phyloP scores from a whole-genome alignment of 2,797 vertebrate genomes.

The Onychomys arenicola region DNA sequence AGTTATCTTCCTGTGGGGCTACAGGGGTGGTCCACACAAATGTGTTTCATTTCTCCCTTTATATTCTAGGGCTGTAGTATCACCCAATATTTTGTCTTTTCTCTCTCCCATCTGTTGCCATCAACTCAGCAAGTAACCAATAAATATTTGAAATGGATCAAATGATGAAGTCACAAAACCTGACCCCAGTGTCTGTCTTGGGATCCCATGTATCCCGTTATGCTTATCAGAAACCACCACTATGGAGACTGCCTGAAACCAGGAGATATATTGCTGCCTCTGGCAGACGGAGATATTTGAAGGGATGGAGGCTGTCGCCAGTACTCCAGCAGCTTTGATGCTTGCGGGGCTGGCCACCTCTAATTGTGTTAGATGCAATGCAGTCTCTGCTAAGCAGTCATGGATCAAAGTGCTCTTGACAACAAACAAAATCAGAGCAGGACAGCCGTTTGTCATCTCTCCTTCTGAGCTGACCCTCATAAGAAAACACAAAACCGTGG shows the following conservation, averaged over 20 bases:
- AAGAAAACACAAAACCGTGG: slow-evolving; percentile 51
- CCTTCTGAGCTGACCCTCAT: slow-evolving; percentile 26
- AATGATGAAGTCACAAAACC: neutral
- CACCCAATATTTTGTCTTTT: neutral
- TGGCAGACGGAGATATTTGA: slow-evolving; percentile 9
- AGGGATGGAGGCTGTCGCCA: neutral
- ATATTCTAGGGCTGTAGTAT: neutral
- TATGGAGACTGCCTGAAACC: neutral
- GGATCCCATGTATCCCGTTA: neutral
- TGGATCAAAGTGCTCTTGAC: slow-evolving; percentile 71
- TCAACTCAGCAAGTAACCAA: neutral
- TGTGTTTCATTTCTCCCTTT: neutral
- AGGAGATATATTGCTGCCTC: neutral
- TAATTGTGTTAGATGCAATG: slow-evolving; percentile 60
- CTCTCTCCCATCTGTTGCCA: neutral
- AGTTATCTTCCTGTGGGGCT: slow-evolving; percentile 49
- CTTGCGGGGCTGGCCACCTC: neutral
- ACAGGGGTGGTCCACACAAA: neutral
- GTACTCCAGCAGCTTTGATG: neutral
- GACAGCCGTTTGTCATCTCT: slow-evolving; percentile 70
- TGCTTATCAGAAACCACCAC: neutral
- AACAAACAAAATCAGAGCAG: slow-evolving; percentile 73
- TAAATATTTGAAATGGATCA: slow-evolving; percentile 30
- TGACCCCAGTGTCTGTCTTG: neutral
- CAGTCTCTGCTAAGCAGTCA: slow-evolving; percentile 73